Conservation (phyloP, 2,113 vertebrate species). For the Bungarus multicinctus region DNA sequence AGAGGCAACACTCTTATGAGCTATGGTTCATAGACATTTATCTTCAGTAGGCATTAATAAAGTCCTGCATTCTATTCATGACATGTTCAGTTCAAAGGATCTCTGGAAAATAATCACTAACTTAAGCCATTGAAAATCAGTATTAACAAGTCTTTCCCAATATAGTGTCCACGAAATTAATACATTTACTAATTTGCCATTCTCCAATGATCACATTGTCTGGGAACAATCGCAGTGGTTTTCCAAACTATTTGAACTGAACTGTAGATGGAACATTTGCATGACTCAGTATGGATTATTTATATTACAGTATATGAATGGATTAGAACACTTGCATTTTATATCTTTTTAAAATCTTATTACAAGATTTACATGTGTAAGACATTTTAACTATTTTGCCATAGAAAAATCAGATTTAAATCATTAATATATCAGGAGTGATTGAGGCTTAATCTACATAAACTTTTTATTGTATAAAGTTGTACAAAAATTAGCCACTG, state of each 20-base stretch:
- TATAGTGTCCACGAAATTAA: background rate
- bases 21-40: too few species aligned
- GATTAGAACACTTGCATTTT: background rate
- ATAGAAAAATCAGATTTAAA: background rate
- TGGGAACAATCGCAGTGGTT: background rate
- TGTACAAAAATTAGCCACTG: background rate
- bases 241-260: background rate
- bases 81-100: background rate
- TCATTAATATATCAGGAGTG: background rate
- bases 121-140: background rate
- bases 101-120: background rate
- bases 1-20: background rate
- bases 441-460: background rate
- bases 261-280: background rate
- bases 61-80: background rate
- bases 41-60: background rate
- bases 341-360: background rate
- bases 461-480: background rate
- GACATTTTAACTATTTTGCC: background rate
- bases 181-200: background rate
- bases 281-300: background rate
- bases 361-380: background rate
- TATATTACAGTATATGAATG: background rate
- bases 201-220: background rate
- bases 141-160: background rate